These are phyloP conservation scores for Linyphia triangularis DNA, from an alignment of 2,888 invertebrate genomes.

Conservation along the genomic window DNA sequence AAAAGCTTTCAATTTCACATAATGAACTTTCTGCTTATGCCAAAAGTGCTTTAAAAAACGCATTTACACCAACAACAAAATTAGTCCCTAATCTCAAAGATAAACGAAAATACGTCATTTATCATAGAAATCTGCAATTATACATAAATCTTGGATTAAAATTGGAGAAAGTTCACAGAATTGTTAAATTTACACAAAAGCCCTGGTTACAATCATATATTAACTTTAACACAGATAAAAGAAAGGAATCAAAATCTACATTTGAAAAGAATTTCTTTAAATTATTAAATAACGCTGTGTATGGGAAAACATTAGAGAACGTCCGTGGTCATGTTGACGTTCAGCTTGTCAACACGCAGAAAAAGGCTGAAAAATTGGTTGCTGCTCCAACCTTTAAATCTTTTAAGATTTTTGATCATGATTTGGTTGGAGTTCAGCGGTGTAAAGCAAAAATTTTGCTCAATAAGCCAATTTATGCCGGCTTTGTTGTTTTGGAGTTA, in stretches of 20 bases:
- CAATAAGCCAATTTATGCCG: not conserved
- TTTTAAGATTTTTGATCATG: not conserved
- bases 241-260: slow-evolving; percentile 77
- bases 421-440: not conserved
- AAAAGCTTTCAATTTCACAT: too few species aligned
- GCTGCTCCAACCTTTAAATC: slow-evolving; percentile 57
- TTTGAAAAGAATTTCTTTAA: slow-evolving; percentile 80
- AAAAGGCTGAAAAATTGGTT: slow-evolving; percentile 25
- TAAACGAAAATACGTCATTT: too few species aligned
- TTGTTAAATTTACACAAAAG: not conserved
- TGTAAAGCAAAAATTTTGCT: not conserved
- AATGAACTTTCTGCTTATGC: too few species aligned
- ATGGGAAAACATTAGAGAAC: slow-evolving; percentile 79
- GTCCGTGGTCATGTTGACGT: slow-evolving; percentile 78
- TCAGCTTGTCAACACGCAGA: slow-evolving; percentile 66
- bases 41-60: too few species aligned
- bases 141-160: not conserved
- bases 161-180: not conserved
- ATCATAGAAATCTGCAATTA: too few species aligned
- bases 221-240: slow-evolving; percentile 69
- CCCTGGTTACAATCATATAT: slow-evolving; percentile 69
- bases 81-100: too few species aligned
- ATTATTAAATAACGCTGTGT: slow-evolving; percentile 78
- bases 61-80: too few species aligned
- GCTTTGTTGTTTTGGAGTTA: not conserved